These are phyloP conservation scores for Choloepus hoffmanni DNA, from an alignment of 2,113 vertebrate species.

Conservation along the genomic window DNA sequence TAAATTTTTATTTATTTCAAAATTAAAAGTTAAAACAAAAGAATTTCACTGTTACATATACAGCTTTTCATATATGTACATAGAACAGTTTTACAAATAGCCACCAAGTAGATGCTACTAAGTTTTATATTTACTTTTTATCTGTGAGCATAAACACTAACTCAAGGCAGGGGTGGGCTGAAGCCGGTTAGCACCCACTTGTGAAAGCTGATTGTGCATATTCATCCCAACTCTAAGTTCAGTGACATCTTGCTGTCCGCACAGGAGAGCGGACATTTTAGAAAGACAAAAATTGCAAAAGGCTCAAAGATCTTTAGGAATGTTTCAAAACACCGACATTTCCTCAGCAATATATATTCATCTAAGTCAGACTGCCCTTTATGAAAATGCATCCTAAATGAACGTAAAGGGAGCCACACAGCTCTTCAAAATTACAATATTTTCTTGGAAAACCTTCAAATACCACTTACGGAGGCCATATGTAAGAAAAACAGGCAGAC, in stretches of 20 bases:
- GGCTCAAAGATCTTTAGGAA: neutral
- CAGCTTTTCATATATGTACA: neutral
- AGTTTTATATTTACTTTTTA: neutral
- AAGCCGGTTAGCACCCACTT: rapidly evolving
- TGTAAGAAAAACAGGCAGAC: constrained; percentile 43
- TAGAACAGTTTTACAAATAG: constrained; percentile 29
- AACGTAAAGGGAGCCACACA: neutral
- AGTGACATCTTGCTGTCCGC: neutral
- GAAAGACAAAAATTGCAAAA: neutral
- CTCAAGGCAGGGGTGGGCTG: neutral
- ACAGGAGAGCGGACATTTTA: neutral
- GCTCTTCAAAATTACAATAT: constrained; percentile 40
- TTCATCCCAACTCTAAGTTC: neutral
- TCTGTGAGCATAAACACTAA: neutral
- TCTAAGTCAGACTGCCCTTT: neutral
- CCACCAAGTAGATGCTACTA: neutral
- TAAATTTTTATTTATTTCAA: too few relatives aligned
- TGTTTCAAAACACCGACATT: neutral
- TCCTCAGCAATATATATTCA: neutral
- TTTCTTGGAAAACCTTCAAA: constrained; percentile 63
- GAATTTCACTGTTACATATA: neutral
- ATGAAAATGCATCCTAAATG: constrained; percentile 11
- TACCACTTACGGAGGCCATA: constrained; percentile 42
- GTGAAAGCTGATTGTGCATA: neutral
- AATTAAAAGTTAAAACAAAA: neutral